Percentiles rank a stretch among this genome's conserved stretches.
These are phyloP conservation scores for Mesitornis unicolor DNA, from an alignment of 2,113 vertebrate genomes.

Conservation along the genomic window DNA sequence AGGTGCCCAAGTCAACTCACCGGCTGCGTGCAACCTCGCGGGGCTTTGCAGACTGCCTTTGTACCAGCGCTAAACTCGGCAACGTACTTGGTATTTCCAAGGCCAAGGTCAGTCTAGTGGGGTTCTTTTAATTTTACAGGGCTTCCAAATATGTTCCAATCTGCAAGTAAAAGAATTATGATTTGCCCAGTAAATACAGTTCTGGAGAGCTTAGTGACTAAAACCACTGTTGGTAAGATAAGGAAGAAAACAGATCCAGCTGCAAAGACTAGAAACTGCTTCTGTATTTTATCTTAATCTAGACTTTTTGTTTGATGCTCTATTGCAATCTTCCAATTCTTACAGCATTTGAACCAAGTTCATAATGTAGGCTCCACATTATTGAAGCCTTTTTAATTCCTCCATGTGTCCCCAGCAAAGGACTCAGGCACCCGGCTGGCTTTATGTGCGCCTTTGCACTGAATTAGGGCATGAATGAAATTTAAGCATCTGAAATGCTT, in stretches of 20 bases:
- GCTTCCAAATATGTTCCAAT: background rate
- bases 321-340: background rate
- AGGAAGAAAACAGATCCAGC: background rate
- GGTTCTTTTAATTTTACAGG: background rate
- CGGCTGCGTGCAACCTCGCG: background rate
- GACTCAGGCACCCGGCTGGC: accelerated
- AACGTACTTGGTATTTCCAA: background rate
- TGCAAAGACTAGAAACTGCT: background rate
- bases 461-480: background rate
- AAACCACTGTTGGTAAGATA: background rate
- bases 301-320: background rate
- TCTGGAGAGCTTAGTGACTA: background rate
- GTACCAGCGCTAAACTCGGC: background rate
- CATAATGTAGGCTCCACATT: background rate
- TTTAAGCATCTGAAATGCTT: background rate
- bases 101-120: background rate
- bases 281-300: background rate
- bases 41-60: background rate
- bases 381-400: background rate
- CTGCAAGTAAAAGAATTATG: background rate
- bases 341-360: background rate
- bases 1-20: background rate
- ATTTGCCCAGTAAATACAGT: background rate
- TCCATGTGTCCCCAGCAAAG: background rate
- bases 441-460: accelerated